These are phyloP conservation scores for Orussus abietinus DNA, from an alignment of 1,140 invertebrate species.

Conservation along the genomic window DNA sequence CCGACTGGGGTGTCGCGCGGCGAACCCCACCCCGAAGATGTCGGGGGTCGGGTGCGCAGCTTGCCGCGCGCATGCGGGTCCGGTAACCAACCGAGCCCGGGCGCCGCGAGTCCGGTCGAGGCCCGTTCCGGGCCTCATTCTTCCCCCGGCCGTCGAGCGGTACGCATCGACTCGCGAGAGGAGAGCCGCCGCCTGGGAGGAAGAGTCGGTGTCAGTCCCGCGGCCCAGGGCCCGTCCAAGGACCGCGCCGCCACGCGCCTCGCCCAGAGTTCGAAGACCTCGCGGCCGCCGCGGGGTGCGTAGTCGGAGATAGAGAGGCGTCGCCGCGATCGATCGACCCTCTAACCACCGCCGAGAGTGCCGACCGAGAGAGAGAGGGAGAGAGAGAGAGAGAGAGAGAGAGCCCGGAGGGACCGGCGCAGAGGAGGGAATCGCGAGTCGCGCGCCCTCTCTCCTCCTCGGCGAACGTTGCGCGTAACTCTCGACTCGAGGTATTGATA, in stretches of 20 bases:
- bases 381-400: slow-evolving; percentile 8
- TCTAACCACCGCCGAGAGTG: background rate
- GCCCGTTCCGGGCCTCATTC: slow-evolving; percentile 29
- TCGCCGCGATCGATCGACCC: background rate
- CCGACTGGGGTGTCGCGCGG: slow-evolving; percentile 11
- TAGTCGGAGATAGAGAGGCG: background rate
- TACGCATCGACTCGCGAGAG: slow-evolving; percentile 22
- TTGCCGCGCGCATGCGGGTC: too few relatives aligned
- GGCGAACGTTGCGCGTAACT: too few relatives aligned
- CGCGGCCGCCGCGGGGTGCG: slow-evolving; percentile 1
- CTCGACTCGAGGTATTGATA: too few relatives aligned
- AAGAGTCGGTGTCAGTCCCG: too few relatives aligned
- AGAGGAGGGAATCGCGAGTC: slow-evolving; percentile 4
- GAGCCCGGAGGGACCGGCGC: slow-evolving; percentile 2
- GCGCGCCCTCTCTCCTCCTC: too few relatives aligned
- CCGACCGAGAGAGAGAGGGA: too few relatives aligned
- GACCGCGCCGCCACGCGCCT: too few relatives aligned
- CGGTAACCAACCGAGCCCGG: too few relatives aligned
- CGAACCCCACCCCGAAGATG: slow-evolving; percentile 20
- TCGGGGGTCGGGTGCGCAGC: too few relatives aligned
- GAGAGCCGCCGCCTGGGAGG: too few relatives aligned
- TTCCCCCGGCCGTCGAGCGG: slow-evolving; percentile 30
- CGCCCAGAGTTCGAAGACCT: slow-evolving; percentile 14
- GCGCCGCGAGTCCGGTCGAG: slow-evolving; percentile 19
- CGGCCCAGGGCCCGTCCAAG: too few relatives aligned